phyloP scores from a whole-genome alignment of 2,797 vertebrate genomes.

The Tragelaphus oryx region DNA sequence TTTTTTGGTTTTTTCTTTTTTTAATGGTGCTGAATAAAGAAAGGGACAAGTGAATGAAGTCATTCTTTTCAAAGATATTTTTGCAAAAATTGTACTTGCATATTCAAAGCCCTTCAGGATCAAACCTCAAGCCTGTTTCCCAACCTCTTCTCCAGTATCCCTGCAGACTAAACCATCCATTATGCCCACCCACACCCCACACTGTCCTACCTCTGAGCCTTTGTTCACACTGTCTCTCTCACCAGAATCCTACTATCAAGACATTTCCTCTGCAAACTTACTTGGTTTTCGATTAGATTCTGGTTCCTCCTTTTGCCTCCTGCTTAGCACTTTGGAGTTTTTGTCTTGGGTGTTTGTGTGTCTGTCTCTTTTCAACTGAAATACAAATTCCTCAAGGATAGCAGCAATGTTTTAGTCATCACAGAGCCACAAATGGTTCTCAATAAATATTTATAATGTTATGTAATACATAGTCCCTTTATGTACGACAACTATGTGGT shows the following conservation, averaged over 20 bases:
- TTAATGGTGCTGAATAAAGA: not conserved
- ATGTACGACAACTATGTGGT: not conserved
- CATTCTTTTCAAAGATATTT: not conserved
- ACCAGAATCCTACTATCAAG: not conserved
- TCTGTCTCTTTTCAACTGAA: slow-evolving; percentile 24
- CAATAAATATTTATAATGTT: slow-evolving; percentile 28
- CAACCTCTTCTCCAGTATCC: not conserved
- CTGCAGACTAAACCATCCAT: not conserved
- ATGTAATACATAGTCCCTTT: not conserved
- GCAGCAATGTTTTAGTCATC: not conserved
- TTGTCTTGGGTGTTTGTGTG: not conserved
- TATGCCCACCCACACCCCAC: not conserved
- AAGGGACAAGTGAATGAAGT: not conserved
- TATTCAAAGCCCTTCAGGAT: not conserved
- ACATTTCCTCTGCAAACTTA: not conserved
- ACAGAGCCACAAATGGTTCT: not conserved
- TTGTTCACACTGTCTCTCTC: not conserved
- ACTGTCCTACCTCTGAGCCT: not conserved
- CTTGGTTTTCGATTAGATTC: slow-evolving; percentile 5
- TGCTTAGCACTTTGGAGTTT: not conserved
- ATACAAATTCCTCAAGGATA: slow-evolving; percentile 25
- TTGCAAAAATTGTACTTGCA: not conserved
- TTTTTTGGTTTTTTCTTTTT: not conserved
- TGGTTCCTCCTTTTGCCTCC: not conserved
- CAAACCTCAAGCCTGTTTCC: not conserved